Evolutionary conservation across 2,113 vertebrate genomes (phyloP).

Genomic region (Heteronetta atricapilla): DNA sequence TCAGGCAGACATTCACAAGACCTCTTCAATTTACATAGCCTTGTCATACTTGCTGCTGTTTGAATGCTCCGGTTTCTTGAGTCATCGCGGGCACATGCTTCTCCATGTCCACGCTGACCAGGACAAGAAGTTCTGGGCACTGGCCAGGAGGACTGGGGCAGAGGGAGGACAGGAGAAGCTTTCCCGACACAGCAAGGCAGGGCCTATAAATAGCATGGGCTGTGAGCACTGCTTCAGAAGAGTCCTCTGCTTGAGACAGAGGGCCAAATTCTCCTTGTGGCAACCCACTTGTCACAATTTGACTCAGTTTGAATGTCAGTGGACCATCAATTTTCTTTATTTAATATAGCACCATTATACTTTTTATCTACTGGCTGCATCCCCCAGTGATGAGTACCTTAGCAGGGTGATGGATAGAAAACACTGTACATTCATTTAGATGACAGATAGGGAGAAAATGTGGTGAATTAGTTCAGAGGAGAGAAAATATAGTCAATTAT

Average conservation of each 20-base stretch:
- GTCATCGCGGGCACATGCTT: not conserved
- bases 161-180: not conserved
- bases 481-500: constrained; percentile 16
- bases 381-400: not conserved
- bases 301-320: not conserved
- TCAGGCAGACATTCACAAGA: not conserved
- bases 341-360: not conserved
- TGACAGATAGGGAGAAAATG: constrained; percentile 15
- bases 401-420: constrained; percentile 1
- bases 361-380: not conserved
- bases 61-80: not conserved
- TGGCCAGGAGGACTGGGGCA: not conserved
- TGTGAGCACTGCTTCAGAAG: not conserved
- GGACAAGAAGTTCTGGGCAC: not conserved
- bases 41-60: not conserved
- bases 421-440: not conserved
- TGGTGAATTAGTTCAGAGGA: not conserved
- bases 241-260: not conserved
- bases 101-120: not conserved
- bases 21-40: not conserved
- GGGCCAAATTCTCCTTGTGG: not conserved
- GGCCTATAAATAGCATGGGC: not conserved
- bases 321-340: not conserved
- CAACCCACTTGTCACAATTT: not conserved
- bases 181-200: not conserved